Evolutionary conservation across 92 coral and sea anemone genomes (phyloP).

Genomic region (Paragorgia papillata): DNA sequence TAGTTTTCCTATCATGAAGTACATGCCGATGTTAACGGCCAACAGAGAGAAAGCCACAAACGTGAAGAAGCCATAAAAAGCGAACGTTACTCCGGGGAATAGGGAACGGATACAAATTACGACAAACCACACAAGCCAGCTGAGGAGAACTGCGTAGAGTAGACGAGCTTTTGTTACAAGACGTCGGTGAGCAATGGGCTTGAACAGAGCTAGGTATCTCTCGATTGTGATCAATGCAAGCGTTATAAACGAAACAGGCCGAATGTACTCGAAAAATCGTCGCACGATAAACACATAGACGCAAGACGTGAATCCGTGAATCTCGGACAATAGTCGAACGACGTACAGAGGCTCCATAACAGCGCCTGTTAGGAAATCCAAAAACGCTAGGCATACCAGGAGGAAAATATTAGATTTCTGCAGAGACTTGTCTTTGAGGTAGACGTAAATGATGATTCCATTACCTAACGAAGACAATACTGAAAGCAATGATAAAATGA

Average conservation of each 20-base stretch:
- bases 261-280: slow-evolving; percentile 23
- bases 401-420: too few relatives aligned
- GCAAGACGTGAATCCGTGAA: too few relatives aligned
- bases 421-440: too few relatives aligned
- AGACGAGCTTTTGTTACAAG: slow-evolving; percentile 14
- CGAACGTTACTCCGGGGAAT: too few relatives aligned
- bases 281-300: slow-evolving; percentile 32
- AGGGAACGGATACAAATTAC: slow-evolving; percentile 13
- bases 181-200: slow-evolving; percentile 15
- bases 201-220: slow-evolving; percentile 24
- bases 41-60: slow-evolving; percentile 16
- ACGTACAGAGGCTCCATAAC: too few relatives aligned
- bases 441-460: too few relatives aligned
- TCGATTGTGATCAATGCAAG: slow-evolving; percentile 21
- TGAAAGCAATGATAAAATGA: too few relatives aligned
- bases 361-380: too few relatives aligned
- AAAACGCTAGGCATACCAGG: too few relatives aligned
- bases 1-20: slow-evolving; percentile 20
- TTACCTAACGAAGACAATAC: too few relatives aligned
- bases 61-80: too few relatives aligned
- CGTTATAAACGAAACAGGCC: slow-evolving; percentile 39
- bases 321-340: too few relatives aligned
- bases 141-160: neutral
- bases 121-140: slow-evolving; percentile 17
- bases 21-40: slow-evolving; percentile 2